Conservation (phyloP, 2,888 invertebrate species). For the Emmelina monodactyla region DNA sequence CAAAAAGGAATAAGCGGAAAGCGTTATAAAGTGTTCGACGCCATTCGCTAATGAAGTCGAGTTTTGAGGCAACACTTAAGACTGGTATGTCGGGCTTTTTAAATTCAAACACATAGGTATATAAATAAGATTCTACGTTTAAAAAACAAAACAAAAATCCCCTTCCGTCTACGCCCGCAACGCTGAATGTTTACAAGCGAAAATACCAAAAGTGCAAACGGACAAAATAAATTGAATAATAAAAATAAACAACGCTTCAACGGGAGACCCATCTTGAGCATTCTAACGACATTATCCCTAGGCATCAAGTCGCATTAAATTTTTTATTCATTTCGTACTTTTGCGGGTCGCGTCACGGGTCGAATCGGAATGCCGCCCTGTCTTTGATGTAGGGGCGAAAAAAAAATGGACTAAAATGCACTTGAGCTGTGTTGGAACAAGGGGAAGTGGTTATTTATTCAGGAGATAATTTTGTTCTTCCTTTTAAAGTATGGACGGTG, state of each 20-base stretch:
- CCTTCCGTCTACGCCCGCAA: too few species aligned
- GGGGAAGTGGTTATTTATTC: slow-evolving; percentile 64
- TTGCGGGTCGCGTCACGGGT: slow-evolving; percentile 44
- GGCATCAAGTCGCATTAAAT: slow-evolving; percentile 61
- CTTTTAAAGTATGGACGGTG: slow-evolving; percentile 45
- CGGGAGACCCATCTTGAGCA: slow-evolving; percentile 42
- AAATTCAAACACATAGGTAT: too few species aligned
- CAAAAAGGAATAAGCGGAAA: too few species aligned
- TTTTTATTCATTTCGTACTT: slow-evolving; percentile 58
- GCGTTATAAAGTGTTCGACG: too few species aligned
- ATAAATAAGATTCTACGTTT: too few species aligned
- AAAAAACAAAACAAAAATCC: too few species aligned
- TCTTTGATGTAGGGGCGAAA: slow-evolving; percentile 51
- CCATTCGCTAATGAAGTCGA: too few species aligned
- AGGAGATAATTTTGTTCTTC: slow-evolving; percentile 64
- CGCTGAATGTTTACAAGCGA: too few species aligned
- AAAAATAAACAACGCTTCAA: slow-evolving; percentile 45
- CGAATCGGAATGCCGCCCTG: slow-evolving; percentile 47
- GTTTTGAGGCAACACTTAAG: too few species aligned
- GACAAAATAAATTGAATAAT: slow-evolving; percentile 39
- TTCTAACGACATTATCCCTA: slow-evolving; percentile 52
- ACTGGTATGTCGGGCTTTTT: too few species aligned
- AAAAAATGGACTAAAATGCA: slow-evolving; percentile 59
- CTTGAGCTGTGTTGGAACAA: slow-evolving; percentile 62
- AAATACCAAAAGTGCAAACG: slow-evolving; percentile 25